These are phyloP conservation scores for Agrotis puta DNA, from an alignment of 2,888 invertebrate species.

Conservation along the genomic window DNA sequence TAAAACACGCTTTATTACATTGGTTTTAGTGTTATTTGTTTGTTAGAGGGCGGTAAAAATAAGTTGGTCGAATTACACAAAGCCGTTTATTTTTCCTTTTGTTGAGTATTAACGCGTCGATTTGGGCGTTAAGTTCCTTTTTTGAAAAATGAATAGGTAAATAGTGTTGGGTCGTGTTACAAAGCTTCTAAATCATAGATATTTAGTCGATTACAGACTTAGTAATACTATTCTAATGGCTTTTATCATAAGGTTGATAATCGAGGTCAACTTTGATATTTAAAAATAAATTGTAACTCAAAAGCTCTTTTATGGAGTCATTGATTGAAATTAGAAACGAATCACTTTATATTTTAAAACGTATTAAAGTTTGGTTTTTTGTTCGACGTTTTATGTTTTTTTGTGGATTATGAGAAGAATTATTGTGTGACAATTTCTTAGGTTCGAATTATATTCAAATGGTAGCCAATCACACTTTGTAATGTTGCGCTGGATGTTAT, in stretches of 20 bases:
- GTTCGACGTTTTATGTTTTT: slow-evolving; percentile 44
- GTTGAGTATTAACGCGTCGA: slow-evolving; percentile 88
- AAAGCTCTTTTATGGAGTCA: slow-evolving; percentile 66
- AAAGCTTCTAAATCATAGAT: slow-evolving; percentile 81
- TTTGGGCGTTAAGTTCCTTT: slow-evolving; percentile 91
- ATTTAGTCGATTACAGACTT: slow-evolving; percentile 64
- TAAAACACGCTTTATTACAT: slow-evolving; percentile 15
- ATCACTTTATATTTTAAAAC: slow-evolving; percentile 68
- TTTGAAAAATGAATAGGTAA: slow-evolving; percentile 90
- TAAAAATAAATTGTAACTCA: slow-evolving; percentile 65
- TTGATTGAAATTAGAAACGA: slow-evolving; percentile 67
- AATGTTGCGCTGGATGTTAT: background rate
- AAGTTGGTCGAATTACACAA: slow-evolving; percentile 80
- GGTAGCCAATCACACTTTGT: slow-evolving; percentile 29
- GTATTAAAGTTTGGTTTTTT: slow-evolving; percentile 62
- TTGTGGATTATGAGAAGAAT: slow-evolving; percentile 42
- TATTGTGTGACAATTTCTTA: slow-evolving; percentile 27
- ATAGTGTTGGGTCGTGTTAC: slow-evolving; percentile 87
- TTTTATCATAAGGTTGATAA: slow-evolving; percentile 60
- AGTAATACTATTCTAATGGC: slow-evolving; percentile 59
- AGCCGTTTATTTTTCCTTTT: slow-evolving; percentile 90
- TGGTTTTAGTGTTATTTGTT: background rate
- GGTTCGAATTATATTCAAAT: slow-evolving; percentile 20
- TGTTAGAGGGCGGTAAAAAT: background rate
- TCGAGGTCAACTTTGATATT: slow-evolving; percentile 41